Evolutionary conservation across 2,113 vertebrate genomes (phyloP).

Genomic region (Cyanoderma ruficeps): DNA sequence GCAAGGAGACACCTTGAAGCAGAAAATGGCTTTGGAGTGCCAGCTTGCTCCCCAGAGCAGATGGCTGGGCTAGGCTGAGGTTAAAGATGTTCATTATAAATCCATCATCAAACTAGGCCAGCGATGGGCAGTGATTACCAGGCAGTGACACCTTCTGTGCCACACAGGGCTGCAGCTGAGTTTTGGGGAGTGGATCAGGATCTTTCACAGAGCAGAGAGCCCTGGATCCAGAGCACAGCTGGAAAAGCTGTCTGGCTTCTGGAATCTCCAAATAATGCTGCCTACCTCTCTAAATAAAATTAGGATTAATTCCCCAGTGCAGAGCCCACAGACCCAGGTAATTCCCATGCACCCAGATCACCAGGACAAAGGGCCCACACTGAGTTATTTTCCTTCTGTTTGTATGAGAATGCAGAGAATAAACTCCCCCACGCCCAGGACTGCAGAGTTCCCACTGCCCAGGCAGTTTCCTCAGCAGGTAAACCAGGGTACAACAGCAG

Average conservation of each 20-base stretch:
- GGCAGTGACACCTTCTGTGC: neutral
- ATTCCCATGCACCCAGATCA: neutral
- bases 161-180: neutral
- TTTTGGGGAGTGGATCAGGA: neutral
- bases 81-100: constrained; percentile 46
- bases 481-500: neutral
- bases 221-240: neutral
- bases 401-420: neutral
- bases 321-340: neutral
- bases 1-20: constrained; percentile 48
- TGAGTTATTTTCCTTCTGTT: neutral
- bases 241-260: neutral
- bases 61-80: constrained; percentile 54
- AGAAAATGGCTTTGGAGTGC: constrained; percentile 21
- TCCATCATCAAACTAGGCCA: constrained; percentile 47
- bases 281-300: neutral
- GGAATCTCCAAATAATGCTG: neutral
- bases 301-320: neutral
- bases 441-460: neutral
- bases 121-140: neutral
- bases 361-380: neutral
- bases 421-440: fast-evolving
- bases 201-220: neutral
- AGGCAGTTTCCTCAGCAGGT: neutral
- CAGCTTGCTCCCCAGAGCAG: constrained; percentile 42